These are phyloP conservation scores for Oreochromis niloticus DNA, from an alignment of 2,113 vertebrate species.

Conservation along the genomic window DNA sequence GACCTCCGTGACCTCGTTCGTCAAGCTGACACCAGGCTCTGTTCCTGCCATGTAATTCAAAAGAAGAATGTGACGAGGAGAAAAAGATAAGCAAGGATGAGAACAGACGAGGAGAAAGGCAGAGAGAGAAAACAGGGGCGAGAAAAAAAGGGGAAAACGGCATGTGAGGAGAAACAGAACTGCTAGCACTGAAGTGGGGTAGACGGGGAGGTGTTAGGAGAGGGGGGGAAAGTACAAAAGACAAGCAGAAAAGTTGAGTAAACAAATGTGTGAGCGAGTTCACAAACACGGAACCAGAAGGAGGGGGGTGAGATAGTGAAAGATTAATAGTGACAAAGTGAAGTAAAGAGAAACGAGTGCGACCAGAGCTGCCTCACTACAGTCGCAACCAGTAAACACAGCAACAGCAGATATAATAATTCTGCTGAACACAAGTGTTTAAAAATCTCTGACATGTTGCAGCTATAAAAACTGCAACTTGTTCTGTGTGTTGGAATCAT, in stretches of 20 bases:
- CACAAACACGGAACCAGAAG: not conserved
- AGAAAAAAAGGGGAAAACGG: not conserved
- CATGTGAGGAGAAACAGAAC: slow-evolving; percentile 12
- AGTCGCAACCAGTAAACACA: slow-evolving; percentile 15
- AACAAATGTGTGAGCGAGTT: slow-evolving; percentile 27
- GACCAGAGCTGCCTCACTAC: not conserved
- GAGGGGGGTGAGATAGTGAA: slow-evolving; percentile 4
- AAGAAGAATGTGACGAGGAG: not conserved
- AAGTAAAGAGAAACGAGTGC: not conserved
- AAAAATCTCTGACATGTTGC: slow-evolving; percentile 23
- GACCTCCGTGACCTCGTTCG: slow-evolving; percentile 58
- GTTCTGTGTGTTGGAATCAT: not conserved
- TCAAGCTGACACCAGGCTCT: slow-evolving; percentile 53
- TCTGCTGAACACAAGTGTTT: slow-evolving; percentile 19
- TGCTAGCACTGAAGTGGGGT: not conserved
- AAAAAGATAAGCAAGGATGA: not conserved
- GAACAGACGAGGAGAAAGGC: not conserved
- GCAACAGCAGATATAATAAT: slow-evolving; percentile 2
- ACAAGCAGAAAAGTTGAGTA: slow-evolving; percentile 8
- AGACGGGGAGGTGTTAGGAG: not conserved
- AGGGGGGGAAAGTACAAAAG: not conserved
- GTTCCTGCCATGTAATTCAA: slow-evolving; percentile 42
- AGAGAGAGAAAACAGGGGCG: not conserved
- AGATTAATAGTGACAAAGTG: slow-evolving; percentile 31
- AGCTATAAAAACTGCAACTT: slow-evolving; percentile 4